These are phyloP conservation scores for Numida meleagris DNA, from an alignment of 2,113 vertebrate genomes.

Conservation along the genomic window DNA sequence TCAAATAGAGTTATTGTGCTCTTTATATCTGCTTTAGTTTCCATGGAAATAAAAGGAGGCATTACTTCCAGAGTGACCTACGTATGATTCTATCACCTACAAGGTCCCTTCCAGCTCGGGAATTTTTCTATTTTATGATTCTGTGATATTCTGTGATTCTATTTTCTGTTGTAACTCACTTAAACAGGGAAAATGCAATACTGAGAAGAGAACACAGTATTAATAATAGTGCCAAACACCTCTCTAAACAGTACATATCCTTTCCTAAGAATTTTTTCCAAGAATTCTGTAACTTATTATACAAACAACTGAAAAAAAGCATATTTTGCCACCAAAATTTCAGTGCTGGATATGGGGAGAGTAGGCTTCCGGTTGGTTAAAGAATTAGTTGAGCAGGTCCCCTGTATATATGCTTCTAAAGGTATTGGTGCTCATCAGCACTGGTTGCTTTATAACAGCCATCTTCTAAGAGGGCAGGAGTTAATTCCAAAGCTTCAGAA, in stretches of 20 bases:
- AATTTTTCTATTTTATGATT: not conserved
- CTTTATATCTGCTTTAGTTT: too few relatives aligned
- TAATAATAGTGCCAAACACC: not conserved
- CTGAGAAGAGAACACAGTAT: not conserved
- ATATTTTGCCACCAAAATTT: not conserved
- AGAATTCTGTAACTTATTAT: not conserved
- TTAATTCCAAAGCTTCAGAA: not conserved
- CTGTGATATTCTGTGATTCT: not conserved
- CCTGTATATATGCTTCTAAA: not conserved
- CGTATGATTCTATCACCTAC: not conserved
- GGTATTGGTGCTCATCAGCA: not conserved
- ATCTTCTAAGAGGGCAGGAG: not conserved
- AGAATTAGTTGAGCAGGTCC: not conserved
- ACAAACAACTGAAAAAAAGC: not conserved
- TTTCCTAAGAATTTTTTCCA: not conserved
- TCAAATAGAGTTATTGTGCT: too few relatives aligned
- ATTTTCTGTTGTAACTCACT: not conserved
- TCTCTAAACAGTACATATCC: not conserved
- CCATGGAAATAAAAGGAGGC: too few relatives aligned
- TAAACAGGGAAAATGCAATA: not conserved
- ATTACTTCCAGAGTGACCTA: too few relatives aligned
- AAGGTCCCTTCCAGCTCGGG: not conserved
- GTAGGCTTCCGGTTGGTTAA: not conserved
- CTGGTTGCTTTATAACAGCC: not conserved
- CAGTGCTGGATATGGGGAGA: not conserved